A percentile compares a stretch with the other conserved stretches of the same genome.
Conservation (phyloP, 1,140 invertebrate species). For the Musca vetustissima region DNA sequence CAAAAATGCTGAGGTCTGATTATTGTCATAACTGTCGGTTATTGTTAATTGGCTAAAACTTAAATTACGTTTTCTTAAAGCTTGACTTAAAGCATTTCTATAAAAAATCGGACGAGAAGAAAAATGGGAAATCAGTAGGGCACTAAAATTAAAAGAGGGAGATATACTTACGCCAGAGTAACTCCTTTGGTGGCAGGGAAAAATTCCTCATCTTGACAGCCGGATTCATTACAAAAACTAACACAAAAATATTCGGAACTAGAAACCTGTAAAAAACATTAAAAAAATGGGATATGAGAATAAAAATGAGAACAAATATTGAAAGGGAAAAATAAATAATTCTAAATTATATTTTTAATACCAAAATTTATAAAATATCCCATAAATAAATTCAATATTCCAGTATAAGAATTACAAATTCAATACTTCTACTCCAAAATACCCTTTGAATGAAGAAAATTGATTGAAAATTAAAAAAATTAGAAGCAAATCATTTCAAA, state of each 20-base stretch:
- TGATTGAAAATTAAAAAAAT: too few relatives aligned
- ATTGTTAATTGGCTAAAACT: constrained; percentile 52
- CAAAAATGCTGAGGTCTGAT: constrained; percentile 61
- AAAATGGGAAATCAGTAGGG: constrained; percentile 7
- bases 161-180: constrained; percentile 70
- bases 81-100: constrained; percentile 59
- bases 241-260: constrained; percentile 77
- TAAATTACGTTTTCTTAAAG: constrained; percentile 45
- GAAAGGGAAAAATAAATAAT: too few relatives aligned
- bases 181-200: constrained; percentile 69
- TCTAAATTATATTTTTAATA: too few relatives aligned
- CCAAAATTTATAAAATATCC: too few relatives aligned
- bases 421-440: too few relatives aligned
- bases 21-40: constrained; percentile 51
- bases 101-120: constrained; percentile 23
- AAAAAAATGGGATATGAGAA: background rate
- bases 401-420: too few relatives aligned
- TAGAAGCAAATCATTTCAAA: too few relatives aligned
- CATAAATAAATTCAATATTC: too few relatives aligned
- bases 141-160: background rate
- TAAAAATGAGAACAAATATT: too few relatives aligned
- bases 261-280: constrained; percentile 61
- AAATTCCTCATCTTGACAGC: constrained; percentile 62
- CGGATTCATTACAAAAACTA: constrained; percentile 64
- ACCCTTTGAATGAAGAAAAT: too few relatives aligned